phyloP scores from a whole-genome alignment of 2,888 invertebrate genomes.

The Microchrysa polita region DNA sequence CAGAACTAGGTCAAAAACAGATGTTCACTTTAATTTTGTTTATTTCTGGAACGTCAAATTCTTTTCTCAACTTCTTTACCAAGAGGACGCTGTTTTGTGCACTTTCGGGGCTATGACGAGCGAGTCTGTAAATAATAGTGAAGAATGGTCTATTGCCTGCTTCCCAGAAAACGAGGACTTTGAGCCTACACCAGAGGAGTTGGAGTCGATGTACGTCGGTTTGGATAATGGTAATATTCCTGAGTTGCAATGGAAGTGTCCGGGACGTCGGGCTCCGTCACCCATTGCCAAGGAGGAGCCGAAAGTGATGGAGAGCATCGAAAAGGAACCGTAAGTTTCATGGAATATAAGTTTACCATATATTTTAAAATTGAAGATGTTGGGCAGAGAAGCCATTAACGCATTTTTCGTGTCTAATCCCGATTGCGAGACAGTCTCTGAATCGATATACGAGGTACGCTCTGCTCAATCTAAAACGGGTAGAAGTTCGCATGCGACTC shows the following conservation, averaged over 20 bases:
- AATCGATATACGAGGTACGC: no score
- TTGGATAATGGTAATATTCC: conserved; percentile 76
- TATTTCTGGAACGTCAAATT: neutral
- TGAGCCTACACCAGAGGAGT: conserved; percentile 75
- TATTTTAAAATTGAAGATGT: no score
- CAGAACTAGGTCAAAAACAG: neutral
- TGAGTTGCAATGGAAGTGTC: conserved; percentile 82
- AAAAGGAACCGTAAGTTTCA: conserved; percentile 63
- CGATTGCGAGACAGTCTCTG: no score
- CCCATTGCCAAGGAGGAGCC: conserved; percentile 67
- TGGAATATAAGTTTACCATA: no score
- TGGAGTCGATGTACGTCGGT: conserved; percentile 76
- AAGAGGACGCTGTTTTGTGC: no score
- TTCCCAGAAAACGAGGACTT: conserved; percentile 67
- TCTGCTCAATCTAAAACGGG: no score
- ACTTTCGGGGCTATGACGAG: conserved; percentile 14
- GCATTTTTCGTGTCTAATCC: no score
- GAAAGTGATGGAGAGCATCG: conserved; percentile 66
- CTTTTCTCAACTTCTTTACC: no score
- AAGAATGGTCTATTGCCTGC: conserved; percentile 66
- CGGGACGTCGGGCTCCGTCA: conserved; percentile 79
- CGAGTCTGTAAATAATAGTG: conserved; percentile 58
- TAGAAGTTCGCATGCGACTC: no score
- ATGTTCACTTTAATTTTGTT: neutral
- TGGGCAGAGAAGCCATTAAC: no score